Conservation (phyloP, 37 sponge, comb jelly and placozoan species). For the Petrosia ficiformis region DNA sequence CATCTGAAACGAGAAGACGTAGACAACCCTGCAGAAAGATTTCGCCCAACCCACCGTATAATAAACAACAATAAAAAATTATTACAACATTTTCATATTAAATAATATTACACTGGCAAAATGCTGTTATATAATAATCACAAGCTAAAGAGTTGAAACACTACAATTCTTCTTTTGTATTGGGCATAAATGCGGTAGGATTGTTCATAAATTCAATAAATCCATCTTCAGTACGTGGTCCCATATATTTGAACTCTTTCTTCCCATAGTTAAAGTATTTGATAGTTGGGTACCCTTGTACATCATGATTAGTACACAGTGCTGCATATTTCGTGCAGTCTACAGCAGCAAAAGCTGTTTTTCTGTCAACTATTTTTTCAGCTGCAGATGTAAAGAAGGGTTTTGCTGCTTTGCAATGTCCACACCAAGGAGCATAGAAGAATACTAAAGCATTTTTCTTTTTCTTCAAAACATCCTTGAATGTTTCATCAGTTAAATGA, state of each 20-base stretch:
- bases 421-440: conserved; percentile 98
- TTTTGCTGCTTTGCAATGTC: conserved; percentile 93
- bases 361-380: conserved; percentile 56
- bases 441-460: conserved; percentile 87
- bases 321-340: conserved; percentile 74
- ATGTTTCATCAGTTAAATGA: conserved; percentile 71
- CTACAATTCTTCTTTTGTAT: not conserved
- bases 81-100: too few species aligned
- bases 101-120: too few species aligned
- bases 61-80: too few species aligned
- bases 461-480: conserved; percentile 71
- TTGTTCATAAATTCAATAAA: conserved; percentile 72
- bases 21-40: too few species aligned
- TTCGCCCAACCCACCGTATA: too few species aligned
- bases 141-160: too few species aligned
- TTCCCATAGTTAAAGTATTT: conserved; percentile 81
- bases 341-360: conserved; percentile 69
- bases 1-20: too few species aligned
- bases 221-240: conserved; percentile 37
- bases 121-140: too few species aligned
- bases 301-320: conserved; percentile 53
- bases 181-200: conserved; percentile 18
- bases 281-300: conserved; percentile 81
- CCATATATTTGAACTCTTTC: conserved; percentile 42
- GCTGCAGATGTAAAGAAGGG: conserved; percentile 82